phyloP scores from a whole-genome alignment of 2,113 vertebrate species.

The Brachionichthys hirsutus region DNA sequence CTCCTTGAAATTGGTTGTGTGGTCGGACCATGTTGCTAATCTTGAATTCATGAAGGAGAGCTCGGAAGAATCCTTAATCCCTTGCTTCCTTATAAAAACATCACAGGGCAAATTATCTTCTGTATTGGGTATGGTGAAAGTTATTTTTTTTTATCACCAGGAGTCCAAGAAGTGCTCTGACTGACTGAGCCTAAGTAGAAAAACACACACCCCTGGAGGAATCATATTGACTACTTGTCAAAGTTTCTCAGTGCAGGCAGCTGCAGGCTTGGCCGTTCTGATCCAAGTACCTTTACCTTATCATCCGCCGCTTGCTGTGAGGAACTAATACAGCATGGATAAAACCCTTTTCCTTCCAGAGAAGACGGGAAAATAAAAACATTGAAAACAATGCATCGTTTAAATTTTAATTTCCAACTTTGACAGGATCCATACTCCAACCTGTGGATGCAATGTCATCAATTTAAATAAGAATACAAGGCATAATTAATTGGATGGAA shows the following conservation, averaged over 20 bases:
- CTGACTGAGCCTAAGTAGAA: conserved; percentile 54
- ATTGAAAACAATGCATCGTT: conserved; percentile 1
- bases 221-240: conserved; percentile 57
- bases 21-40: conserved; percentile 52
- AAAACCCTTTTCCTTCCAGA: conserved; percentile 20
- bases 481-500: conserved; percentile 49
- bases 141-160: conserved; percentile 58
- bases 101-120: conserved; percentile 66
- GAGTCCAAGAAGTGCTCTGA: conserved; percentile 52
- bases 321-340: conserved; percentile 30
- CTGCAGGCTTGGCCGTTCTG: conserved; percentile 23
- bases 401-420: not conserved
- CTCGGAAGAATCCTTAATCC: conserved; percentile 52
- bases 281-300: conserved; percentile 46
- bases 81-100: conserved; percentile 69
- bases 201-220: conserved; percentile 48
- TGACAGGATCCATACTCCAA: conserved; percentile 7
- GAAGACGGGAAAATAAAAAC: conserved; percentile 5
- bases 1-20: conserved; percentile 40
- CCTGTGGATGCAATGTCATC: conserved; percentile 5
- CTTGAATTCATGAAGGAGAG: conserved; percentile 58
- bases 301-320: conserved; percentile 9
- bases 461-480: not conserved
- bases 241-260: conserved; percentile 66
- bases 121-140: conserved; percentile 52